Evolutionary conservation across 2,888 invertebrate species (phyloP).

Genomic region (Lasioglossum pauxillum): DNA sequence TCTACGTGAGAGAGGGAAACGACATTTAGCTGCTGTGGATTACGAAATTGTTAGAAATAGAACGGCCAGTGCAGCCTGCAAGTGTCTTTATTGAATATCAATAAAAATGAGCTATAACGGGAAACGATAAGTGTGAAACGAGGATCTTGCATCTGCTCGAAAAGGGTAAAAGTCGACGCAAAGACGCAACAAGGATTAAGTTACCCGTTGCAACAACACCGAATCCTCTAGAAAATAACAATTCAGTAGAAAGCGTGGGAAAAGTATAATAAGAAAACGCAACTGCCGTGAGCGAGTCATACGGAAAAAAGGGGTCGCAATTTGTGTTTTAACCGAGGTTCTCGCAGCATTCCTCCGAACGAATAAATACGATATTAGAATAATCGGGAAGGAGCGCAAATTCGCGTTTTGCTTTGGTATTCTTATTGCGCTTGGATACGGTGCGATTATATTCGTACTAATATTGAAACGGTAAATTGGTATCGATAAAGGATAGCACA

Average conservation of each 20-base stretch:
- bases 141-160: conserved; percentile 57
- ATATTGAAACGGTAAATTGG: conserved; percentile 59
- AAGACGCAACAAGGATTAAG: conserved; percentile 65
- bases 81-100: conserved; percentile 76
- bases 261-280: conserved; percentile 72
- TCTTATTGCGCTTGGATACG: conserved; percentile 79
- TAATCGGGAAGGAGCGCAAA: conserved; percentile 67
- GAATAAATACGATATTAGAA: conserved; percentile 69
- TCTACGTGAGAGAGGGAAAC: background rate
- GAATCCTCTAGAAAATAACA: conserved; percentile 55
- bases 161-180: conserved; percentile 43
- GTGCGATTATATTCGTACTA: conserved; percentile 67
- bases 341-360: conserved; percentile 48
- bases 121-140: conserved; percentile 59
- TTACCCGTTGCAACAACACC: conserved; percentile 69
- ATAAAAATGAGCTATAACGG: conserved; percentile 71
- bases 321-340: conserved; percentile 45
- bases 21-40: conserved; percentile 9
- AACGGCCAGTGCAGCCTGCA: conserved; percentile 74
- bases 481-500: conserved; percentile 66
- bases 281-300: conserved; percentile 53
- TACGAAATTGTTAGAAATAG: conserved; percentile 8
- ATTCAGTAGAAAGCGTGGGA: conserved; percentile 50
- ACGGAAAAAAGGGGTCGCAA: conserved; percentile 40
- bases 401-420: conserved; percentile 79